A percentile compares a stretch with the other conserved stretches of the same genome.
Conservation (phyloP, 1,140 invertebrate genomes). For the Bombus confusus region DNA sequence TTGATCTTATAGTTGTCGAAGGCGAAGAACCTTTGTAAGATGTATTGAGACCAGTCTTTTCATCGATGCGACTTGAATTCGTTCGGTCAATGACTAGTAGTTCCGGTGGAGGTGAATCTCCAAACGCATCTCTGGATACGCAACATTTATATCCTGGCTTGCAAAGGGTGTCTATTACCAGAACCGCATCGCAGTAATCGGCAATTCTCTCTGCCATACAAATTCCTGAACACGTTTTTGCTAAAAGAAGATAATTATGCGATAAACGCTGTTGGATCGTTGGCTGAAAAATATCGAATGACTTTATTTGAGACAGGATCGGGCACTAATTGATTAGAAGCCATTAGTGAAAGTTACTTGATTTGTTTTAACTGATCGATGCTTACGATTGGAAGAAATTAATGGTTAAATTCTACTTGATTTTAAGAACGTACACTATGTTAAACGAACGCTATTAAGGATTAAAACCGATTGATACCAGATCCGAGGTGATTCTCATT, state of each 20-base stretch:
- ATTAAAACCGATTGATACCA: no score
- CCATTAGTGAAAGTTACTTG: no score
- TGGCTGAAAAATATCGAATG: neutral
- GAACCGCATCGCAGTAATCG: conserved; percentile 92
- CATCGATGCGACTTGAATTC: conserved; percentile 73
- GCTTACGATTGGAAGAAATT: no score
- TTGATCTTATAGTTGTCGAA: conserved; percentile 70
- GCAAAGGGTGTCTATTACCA: conserved; percentile 88
- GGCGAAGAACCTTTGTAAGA: conserved; percentile 30
- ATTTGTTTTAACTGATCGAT: no score
- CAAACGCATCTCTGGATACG: conserved; percentile 88
- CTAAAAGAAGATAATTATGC: conserved; percentile 72
- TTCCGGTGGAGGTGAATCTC: conserved; percentile 87
- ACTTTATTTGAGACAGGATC: neutral
- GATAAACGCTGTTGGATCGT: neutral
- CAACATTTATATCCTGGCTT: conserved; percentile 89
- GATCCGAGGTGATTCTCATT: no score
- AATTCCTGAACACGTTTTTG: conserved; percentile 89
- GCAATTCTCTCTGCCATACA: conserved; percentile 91
- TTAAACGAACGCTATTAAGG: no score
- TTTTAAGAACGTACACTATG: no score
- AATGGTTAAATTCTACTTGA: no score
- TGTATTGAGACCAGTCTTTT: conserved; percentile 74
- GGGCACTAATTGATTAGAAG: no score
- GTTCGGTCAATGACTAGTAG: conserved; percentile 85